Evolutionary conservation across 2,797 vertebrate species (phyloP), one percentile per base, ranked within the genome.

Genomic region (Microctenopoma lineatum): DNA sequence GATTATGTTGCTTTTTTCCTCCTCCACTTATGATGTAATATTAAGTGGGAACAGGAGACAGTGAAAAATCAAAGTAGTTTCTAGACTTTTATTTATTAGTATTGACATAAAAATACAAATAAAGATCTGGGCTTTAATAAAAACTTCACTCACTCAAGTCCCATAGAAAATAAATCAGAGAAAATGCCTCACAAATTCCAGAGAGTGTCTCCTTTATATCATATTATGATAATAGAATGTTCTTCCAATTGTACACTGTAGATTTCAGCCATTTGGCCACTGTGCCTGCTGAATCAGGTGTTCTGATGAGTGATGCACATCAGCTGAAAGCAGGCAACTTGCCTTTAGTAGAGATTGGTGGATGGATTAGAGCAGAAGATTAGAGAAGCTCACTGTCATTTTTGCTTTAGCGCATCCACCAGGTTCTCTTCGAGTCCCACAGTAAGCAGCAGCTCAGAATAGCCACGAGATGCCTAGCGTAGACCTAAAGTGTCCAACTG

Each of bases 281-380:
- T 5, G 46, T 10, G 66, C 62, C 59, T 78, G 66, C 84, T 85
- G 81, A 84, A 62, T 89, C 77, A 87, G 79, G 69, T 80, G 70
- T 73, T 75, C 62, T 75, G 80, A 70, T 26, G 9, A 70, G 62
- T 6, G 6, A 2, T 25, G 75, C 29, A 50, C 72, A 66, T 75
- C 71, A 42, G 61, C 66, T 66, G 53, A 84, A 70, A 67, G 73
- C 47, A 25, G 60, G 54, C 55, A 16, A 73, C 57, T 71, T 76
- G 75, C 70, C 60, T 80, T 75, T 63, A 59, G 76, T 16, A 47
- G 69, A 59, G 64, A 21, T 21, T 21, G 21, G 21, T 21, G 21
- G 21, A 68, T 76, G 84, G 84, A 85, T 89, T 82, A 84, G 65
- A 79, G 66, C 50, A 8, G 71, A 52, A 65, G 83, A 85, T 90